These are phyloP conservation scores for Cryptocheilus praepositus DNA, from an alignment of 2,888 invertebrate species.

Conservation along the genomic window DNA sequence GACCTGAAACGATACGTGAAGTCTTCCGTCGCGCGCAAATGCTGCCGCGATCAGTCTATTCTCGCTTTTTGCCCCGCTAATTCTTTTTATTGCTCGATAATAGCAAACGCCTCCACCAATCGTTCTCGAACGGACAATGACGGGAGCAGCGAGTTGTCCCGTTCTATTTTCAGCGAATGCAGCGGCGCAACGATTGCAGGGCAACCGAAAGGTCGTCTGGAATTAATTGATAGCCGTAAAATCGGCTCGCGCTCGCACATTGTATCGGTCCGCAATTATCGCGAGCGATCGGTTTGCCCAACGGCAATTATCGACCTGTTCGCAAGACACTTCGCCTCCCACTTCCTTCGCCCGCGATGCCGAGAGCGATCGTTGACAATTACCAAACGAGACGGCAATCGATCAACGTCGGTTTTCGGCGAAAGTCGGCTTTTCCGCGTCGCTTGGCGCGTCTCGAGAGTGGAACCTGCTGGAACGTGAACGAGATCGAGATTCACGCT, in stretches of 20 bases:
- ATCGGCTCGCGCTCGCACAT: neutral
- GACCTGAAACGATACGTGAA: neutral
- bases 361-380: conserved; percentile 10
- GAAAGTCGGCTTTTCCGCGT: conserved; percentile 26
- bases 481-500: conserved; percentile 6
- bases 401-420: conserved; percentile 30
- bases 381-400: conserved; percentile 8
- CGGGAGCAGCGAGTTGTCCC: no score
- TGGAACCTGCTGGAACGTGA: neutral
- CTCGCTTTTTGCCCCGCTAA: neutral
- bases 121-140: no score
- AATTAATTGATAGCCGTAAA: conserved; percentile 9
- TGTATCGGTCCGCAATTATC: no score
- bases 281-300: no score
- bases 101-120: no score
- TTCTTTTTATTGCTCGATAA: no score
- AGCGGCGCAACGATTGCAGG: no score
- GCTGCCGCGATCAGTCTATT: no score
- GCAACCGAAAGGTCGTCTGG: conserved; percentile 28
- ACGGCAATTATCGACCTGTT: neutral
- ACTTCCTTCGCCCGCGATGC: no score
- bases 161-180: no score
- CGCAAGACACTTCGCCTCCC: neutral
- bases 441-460: conserved; percentile 1
- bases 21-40: neutral